Evolutionary conservation across 2,113 vertebrate genomes (phyloP).

Genomic region (Coturnix japonica): DNA sequence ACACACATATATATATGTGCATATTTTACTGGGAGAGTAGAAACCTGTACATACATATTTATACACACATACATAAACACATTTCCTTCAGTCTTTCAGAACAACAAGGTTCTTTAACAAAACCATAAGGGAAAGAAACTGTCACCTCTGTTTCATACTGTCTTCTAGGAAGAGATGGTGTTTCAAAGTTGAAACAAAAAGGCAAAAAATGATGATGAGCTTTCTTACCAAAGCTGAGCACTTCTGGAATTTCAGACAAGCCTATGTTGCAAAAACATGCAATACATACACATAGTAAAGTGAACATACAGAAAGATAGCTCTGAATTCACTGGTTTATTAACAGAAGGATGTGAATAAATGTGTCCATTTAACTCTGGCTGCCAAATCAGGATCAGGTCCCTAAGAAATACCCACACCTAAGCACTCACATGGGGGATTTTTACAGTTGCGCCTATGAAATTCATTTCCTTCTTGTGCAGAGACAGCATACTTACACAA

Average conservation of each 20-base stretch:
- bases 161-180: not conserved
- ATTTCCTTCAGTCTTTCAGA: not conserved
- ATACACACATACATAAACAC: too few species aligned
- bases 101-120: not conserved
- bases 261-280: not conserved
- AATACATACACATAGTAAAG: not conserved
- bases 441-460: not conserved
- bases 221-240: not conserved
- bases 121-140: not conserved
- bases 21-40: too few species aligned
- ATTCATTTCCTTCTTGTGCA: not conserved
- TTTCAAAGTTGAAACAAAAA: not conserved
- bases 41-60: too few species aligned
- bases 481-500: not conserved
- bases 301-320: not conserved
- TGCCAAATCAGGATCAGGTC: not conserved
- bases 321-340: not conserved
- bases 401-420: not conserved
- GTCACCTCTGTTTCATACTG: not conserved
- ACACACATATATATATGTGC: too few species aligned
- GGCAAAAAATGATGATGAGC: not conserved
- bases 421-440: not conserved
- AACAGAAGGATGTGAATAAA: constrained; percentile 20
- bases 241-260: not conserved
- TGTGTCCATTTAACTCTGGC: not conserved